Base-by-base conservation (phyloP, 35 echinoderm and acorn worm species). In the Diadema setosum region DNA sequence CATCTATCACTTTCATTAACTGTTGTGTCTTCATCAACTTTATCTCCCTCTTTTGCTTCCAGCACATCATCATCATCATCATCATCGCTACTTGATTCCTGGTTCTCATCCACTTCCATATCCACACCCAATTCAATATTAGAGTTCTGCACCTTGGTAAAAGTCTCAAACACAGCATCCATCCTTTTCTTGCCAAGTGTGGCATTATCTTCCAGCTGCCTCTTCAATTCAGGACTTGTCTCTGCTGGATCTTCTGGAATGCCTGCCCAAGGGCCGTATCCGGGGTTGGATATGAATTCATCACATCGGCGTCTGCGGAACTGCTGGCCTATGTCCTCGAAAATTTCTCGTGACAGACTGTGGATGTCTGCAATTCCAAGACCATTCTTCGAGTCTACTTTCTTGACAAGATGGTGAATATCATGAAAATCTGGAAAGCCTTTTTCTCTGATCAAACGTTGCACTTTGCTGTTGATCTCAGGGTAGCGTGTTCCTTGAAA, bases 371-470 rank as follows among this genome's bases (percentile, higher is more conserved):
- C 49, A 15, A 94, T 78, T 5, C 64, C 48, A 56, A 94, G 44
- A 14, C 65, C 20, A 23, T 94, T 45, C 82, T 75, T 84, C 5
- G 17, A 61, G 42, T 89, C 89, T 42, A 83, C 86, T 84, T 89
- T 89, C 75, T 64, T 45, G 3, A 94, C 25, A 45, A 94, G 39
- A 37, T 23, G 21, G 16, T 84, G 35, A 1, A 94, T 70, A 75
- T 94, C 92, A 3, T 85, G 80, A 41, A 84, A 94, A 63, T 94
- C 87, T 34, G 92, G 92, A 80, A 94, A 94, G n/a, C 59, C 78
- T 29, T 83, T 81, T 43, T 41, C 26, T 30, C 80, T 84, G 45
- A 94, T 82, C 14, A 94, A 52, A 25, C 85, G 70, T n/a, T 75
- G 48, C 6, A 94, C 43, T 63, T 85, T 84, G 5, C 21, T 9